Evolutionary conservation across 2,797 vertebrate genomes (phyloP), one percentile per base, ranked within the genome.

Genomic region (Artibeus jamaicensis): DNA sequence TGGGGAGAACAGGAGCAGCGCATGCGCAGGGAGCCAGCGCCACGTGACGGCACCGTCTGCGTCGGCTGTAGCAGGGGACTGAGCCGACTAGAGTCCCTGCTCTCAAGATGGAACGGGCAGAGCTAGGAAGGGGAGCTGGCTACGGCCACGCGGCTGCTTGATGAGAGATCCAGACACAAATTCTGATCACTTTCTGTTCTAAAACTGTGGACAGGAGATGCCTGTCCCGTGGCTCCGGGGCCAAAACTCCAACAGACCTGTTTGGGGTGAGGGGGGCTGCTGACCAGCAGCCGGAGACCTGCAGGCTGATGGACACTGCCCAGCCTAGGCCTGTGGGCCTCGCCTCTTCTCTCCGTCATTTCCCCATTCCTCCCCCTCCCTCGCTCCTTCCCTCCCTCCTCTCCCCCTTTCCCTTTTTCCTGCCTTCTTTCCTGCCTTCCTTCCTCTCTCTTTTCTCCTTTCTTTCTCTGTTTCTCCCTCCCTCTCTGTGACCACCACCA

Each of bases 11-110:
- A 22, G 0, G 3, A 32, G 32, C 10, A 2, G 5, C 44, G 46
- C 7, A 24, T 0, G 0, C 26, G 2, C 19, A 3, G 0, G 0
- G 26, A 26, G 39, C 11, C 19, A 0, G 4, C 6, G 18, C 70
- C 12, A 0, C 5, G 6, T 5, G 1, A 37, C 57, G 50, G 39
- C 32, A 2, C 22, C 4, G n/a, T 3, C n/a, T 21, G 21, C 55
- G 18, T 5, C 2, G 37, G 55, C 8, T 46, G 26, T 2, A 5
- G 15, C 7, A 19, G 14, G 19, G 19, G 73, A 48, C 0, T 2
- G 26, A 37, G 2, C 18, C 32, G 79, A n/a, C 73, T 16, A 8
- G 44, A 39, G 14, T 55, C 11, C 32, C 59, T 26, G 37, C n/a
- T 37, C 11, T 7, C n/a, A 1, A 18, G 15, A 71, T 39, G 67